Evolutionary conservation across 2,797 vertebrate species (phyloP), one percentile per base, ranked within the genome.

Genomic region (Pseudochaenichthys georgianus): DNA sequence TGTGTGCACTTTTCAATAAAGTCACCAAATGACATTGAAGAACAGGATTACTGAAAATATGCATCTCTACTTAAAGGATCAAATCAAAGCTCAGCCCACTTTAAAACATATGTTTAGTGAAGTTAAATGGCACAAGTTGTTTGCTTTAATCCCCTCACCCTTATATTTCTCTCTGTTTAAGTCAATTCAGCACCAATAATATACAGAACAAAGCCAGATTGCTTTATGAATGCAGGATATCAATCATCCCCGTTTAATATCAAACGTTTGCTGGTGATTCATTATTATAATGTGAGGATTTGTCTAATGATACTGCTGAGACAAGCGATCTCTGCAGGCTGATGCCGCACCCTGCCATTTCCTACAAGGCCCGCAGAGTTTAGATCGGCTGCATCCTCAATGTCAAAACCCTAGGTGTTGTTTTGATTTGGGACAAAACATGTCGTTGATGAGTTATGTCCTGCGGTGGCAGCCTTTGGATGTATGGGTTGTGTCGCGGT

Each of bases 401-500:
- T 91, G 90, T 87, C 87, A 89, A 87, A 90, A 74, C 70, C 67
- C 50, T 72, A 43, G 67, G 84, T 83, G 82, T 67, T 89, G 84
- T 90, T 92, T 87, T 91, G 88, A 90, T 87, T 89, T 86, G 78
- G 84, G 81, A 90, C 83, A 85, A 87, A 87, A 89, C 72, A 78
- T 64, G 89, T 86, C 87, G 86, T 87, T 83, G 83, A 85, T 91
- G 90, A 92, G 79, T 90, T 89, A 88, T 64, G 75, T 62, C 79
- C 79, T 41, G 75, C 74, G 43, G 86, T 79, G 80, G 65, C 74
- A 68, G 77, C 79, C 78, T 71, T 74, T 81, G 84, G 80, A 90
- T 91, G 92, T 90, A 91, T 90, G 87, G 84, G 87, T 88, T 23
- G 12, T 12, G 17, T 82, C 86, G 86, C 71, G 82, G 85, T 81